Percentiles rank a stretch among this genome's conserved stretches.
These are phyloP conservation scores for Sinosuthora webbiana DNA, from an alignment of 2,113 vertebrate species.

Conservation along the genomic window DNA sequence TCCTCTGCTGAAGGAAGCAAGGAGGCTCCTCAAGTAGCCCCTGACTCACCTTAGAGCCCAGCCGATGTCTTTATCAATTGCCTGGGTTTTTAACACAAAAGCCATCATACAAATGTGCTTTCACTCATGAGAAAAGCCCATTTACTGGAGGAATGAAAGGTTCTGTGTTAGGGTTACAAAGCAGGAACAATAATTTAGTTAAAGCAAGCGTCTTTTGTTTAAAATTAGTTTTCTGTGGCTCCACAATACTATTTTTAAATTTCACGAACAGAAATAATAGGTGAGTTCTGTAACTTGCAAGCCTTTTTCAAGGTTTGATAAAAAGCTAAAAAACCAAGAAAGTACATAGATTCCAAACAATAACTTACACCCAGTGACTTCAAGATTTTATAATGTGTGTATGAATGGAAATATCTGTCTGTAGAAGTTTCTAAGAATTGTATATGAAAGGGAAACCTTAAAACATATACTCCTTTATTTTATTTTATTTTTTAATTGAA, in stretches of 20 bases:
- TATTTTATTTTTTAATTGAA: background rate
- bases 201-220: background rate
- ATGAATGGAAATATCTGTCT: background rate
- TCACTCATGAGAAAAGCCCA: background rate
- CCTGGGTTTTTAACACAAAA: background rate
- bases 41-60: background rate
- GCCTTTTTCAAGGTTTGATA: background rate
- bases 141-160: background rate
- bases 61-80: background rate
- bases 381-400: background rate
- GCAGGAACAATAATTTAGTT: background rate
- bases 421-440: background rate
- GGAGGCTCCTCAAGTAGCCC: background rate
- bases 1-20: background rate
- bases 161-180: background rate
- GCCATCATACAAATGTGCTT: background rate
- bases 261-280: background rate
- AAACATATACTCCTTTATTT: background rate
- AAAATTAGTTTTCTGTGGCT: constrained; percentile 6
- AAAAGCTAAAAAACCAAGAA: constrained; percentile 16
- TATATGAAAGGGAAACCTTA: background rate
- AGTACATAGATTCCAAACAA: constrained; percentile 5
- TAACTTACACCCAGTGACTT: background rate
- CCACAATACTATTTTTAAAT: constrained; percentile 8
- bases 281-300: background rate